Evolutionary conservation across 1,140 invertebrate species (phyloP).

Genomic region (Neuroterus valhalla): DNA sequence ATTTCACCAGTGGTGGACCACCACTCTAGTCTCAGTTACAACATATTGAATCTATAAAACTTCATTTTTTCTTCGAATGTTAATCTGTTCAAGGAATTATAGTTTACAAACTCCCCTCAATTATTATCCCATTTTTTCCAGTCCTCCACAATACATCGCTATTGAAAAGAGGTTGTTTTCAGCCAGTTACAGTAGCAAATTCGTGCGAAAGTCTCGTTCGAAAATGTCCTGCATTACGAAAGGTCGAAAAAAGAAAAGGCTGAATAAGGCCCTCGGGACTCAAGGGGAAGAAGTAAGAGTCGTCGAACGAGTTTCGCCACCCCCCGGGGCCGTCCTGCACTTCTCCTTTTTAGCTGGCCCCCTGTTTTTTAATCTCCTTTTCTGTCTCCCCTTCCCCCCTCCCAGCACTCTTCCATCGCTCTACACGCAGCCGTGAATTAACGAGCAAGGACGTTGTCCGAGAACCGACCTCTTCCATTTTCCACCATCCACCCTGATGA

Average conservation of each 20-base stretch:
- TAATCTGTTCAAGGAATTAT: too few species aligned
- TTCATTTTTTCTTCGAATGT: too few species aligned
- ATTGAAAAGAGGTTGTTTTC: background rate
- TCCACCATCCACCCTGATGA: conserved; percentile 34
- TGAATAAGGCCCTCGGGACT: conserved; percentile 28
- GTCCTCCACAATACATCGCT: too few species aligned
- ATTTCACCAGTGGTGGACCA: too few species aligned
- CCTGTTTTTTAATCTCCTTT: conserved; percentile 43
- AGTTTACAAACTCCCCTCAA: too few species aligned
- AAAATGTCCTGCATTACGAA: conserved; percentile 51
- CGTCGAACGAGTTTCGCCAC: conserved; percentile 52
- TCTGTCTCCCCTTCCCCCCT: conserved; percentile 36
- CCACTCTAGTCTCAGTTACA: too few species aligned
- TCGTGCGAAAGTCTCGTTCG: conserved; percentile 39
- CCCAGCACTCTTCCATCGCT: conserved; percentile 33
- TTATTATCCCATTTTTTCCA: too few species aligned
- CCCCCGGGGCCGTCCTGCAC: conserved; percentile 51
- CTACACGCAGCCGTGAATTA: conserved; percentile 50
- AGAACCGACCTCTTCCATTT: conserved; percentile 44
- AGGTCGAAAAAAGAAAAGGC: conserved; percentile 37
- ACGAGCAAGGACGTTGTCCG: conserved; percentile 53
- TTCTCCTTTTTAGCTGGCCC: conserved; percentile 51
- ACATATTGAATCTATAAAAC: too few species aligned
- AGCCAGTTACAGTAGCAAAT: conserved; percentile 47
- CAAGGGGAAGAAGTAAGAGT: conserved; percentile 53